Conservation (phyloP, 2,113 vertebrate species). For the Mesembrinibis cayennensis region DNA sequence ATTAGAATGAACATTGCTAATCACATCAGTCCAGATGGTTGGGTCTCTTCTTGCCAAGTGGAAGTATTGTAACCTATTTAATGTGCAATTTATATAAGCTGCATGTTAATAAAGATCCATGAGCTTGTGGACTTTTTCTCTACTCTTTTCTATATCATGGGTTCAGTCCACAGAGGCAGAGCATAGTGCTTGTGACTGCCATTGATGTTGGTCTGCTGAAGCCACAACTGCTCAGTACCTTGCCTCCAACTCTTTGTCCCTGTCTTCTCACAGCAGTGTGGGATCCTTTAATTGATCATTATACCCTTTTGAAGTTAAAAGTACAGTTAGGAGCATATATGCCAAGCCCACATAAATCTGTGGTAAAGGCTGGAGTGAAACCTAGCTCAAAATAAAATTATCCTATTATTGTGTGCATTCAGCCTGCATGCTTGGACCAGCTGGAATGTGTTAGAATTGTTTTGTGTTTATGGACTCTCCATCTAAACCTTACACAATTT, state of each 20-base stretch:
- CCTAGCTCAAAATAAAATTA: conserved; percentile 42
- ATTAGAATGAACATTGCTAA: conserved; percentile 69
- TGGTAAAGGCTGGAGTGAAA: conserved; percentile 2
- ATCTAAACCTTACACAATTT: conserved; percentile 24
- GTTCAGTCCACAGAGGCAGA: not conserved
- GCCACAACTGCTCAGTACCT: not conserved
- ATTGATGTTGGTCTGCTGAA: not conserved
- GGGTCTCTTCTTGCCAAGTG: conserved; percentile 61
- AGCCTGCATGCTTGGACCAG: not conserved
- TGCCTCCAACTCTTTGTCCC: not conserved
- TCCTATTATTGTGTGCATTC: not conserved
- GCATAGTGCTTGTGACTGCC: not conserved
- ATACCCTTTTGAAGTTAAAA: conserved; percentile 26
- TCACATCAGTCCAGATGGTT: conserved; percentile 71
- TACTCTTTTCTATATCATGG: not conserved
- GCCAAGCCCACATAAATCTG: conserved; percentile 8
- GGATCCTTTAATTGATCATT: not conserved
- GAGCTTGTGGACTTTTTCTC: conserved; percentile 11
- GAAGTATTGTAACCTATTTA: conserved; percentile 61
- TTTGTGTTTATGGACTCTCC: conserved; percentile 25
- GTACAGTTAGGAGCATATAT: not conserved
- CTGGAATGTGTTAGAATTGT: conserved; percentile 35
- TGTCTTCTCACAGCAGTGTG: not conserved
- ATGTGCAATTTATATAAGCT: conserved; percentile 60
- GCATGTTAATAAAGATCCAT: conserved; percentile 55